Evolutionary conservation across 2,888 invertebrate genomes (phyloP), one percentile per base, ranked within the genome.

Genomic region (Drosophila cyrtoloma): DNA sequence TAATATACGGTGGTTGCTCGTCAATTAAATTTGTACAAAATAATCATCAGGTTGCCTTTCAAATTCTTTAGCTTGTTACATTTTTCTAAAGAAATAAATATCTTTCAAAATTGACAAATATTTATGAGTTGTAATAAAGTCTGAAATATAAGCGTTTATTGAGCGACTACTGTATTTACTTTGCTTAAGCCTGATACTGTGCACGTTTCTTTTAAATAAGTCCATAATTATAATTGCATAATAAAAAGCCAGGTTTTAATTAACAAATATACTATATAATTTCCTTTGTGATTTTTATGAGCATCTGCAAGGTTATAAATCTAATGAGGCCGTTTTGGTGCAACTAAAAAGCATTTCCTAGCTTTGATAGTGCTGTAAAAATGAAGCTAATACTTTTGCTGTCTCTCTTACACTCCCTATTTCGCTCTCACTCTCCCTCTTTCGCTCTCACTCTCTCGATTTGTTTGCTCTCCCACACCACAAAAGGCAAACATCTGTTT

Each of bases 401-500:
- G 42, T 39, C 60, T 58, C 10, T 33, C 32, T n/a, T 28, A 47
- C 51, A 39, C 19, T 52, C 9, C 19, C n/a, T 39, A 12, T 33
- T 33, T 33, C 50, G 65, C 10, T 33, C 32, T n/a, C 22, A 47
- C 51, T 39, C 19, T 52, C 9, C 19, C n/a, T 39, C 33, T 33
- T 33, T 33, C 50, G 65, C 33, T 57, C 51, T 28, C 57, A 51
- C 58, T 55, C 55, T 30, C 37, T 33, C 37, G 55, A 37, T 65
- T 37, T 37, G 50, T 19, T 26, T 37, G 53, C 68, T 71, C 74
- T 69, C 68, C 65, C 72, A 75, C 64, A 70, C 69, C 65, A 76
- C 63, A 71, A 75, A 52, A 65, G 22, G 64, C 74, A 75, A 85
- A 89, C 86, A 86, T 69, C 71, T 89, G 86, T 89, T 86, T 79